These are phyloP conservation scores for Merluccius polli DNA, from an alignment of 2,797 vertebrate genomes.

Conservation along the genomic window DNA sequence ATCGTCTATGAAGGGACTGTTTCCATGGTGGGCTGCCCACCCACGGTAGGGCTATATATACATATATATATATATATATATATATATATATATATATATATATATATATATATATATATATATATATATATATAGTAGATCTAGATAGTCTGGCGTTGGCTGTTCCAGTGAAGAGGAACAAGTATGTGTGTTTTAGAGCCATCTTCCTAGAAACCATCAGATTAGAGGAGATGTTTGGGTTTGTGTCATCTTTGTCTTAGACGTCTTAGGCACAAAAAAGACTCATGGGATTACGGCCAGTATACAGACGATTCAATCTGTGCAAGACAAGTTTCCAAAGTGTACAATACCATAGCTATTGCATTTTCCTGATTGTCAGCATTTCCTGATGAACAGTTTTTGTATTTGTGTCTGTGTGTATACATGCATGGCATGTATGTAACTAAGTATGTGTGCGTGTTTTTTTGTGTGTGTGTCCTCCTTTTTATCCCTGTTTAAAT, in stretches of 20 bases:
- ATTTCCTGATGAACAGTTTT: not conserved
- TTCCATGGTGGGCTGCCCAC: slow-evolving; percentile 23
- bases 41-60: not conserved
- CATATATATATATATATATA: not conserved
- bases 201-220: slow-evolving; percentile 54
- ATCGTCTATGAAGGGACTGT: slow-evolving; percentile 11
- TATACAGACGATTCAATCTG: not conserved
- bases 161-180: slow-evolving; percentile 47
- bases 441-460: not conserved
- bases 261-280: not conserved
- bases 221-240: slow-evolving; percentile 50
- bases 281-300: not conserved
- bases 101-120: too few relatives aligned
- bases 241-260: slow-evolving; percentile 23
- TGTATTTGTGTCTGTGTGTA: not conserved
- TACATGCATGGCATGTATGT: not conserved
- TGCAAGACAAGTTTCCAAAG: not conserved
- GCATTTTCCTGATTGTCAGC: not conserved
- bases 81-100: too few relatives aligned
- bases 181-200: slow-evolving; percentile 58
- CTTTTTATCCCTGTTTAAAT: too few relatives aligned
- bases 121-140: too few relatives aligned
- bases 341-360: not conserved
- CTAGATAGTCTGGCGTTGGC: slow-evolving; percentile 50
- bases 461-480: too few relatives aligned